These are phyloP conservation scores for Paraescarpia echinospica DNA, from an alignment of 1,140 invertebrate genomes.

Conservation along the genomic window DNA sequence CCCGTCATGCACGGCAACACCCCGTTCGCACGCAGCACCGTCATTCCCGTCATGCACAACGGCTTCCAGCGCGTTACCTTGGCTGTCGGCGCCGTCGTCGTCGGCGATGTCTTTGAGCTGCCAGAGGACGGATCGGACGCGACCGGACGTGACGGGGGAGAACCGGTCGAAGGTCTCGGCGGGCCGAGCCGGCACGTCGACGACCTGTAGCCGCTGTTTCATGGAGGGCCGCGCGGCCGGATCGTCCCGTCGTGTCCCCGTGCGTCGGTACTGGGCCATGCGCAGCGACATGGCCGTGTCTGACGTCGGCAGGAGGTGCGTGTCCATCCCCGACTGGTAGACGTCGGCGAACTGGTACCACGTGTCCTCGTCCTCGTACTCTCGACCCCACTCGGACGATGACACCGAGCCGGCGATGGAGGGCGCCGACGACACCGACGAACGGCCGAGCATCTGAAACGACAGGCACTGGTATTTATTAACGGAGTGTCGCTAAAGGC, in stretches of 20 bases:
- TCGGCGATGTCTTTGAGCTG: constrained; percentile 14
- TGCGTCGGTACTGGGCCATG: constrained; percentile 32
- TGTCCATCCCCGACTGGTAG: constrained; percentile 36
- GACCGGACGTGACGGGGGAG: background rate
- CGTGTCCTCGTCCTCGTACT: constrained; percentile 52
- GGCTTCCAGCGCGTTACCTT: background rate
- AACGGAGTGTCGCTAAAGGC: background rate
- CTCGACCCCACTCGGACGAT: constrained; percentile 43
- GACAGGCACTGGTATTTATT: background rate
- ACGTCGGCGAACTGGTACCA: constrained; percentile 52
- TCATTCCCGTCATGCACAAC: background rate
- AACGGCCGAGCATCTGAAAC: constrained; percentile 10
- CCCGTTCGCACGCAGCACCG: background rate
- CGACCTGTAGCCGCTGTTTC: background rate
- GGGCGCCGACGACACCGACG: constrained; percentile 21
- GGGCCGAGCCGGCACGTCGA: background rate
- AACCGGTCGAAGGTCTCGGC: background rate
- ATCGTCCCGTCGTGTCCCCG: constrained; percentile 7
- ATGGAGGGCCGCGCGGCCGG: background rate
- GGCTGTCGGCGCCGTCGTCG: background rate
- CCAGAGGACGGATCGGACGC: background rate
- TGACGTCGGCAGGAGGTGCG: constrained; percentile 31
- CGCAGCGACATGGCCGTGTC: constrained; percentile 33
- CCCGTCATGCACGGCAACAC: background rate
- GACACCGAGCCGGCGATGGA: constrained; percentile 17